Conservation (phyloP, 1,140 invertebrate species). For the Teleogryllus occipitalis region DNA sequence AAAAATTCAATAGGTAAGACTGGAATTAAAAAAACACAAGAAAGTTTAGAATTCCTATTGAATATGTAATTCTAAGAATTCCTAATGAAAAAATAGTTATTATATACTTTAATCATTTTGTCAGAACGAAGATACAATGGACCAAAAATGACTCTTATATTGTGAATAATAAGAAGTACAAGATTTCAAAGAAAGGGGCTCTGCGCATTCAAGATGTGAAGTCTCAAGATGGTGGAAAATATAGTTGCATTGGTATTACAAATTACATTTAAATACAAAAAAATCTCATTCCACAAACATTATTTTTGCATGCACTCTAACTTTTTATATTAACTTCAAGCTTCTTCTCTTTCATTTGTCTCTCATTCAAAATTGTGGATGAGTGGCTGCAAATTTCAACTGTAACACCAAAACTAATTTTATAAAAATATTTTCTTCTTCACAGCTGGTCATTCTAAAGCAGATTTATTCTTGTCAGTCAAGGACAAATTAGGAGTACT, state of each 20-base stretch:
- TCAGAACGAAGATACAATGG: constrained; percentile 62
- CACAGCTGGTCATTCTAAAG: constrained; percentile 59
- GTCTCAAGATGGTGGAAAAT: constrained; percentile 67
- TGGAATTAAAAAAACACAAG: not conserved
- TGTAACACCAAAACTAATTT: too few species aligned
- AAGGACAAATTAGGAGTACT: constrained; percentile 67
- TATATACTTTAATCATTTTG: constrained; percentile 17
- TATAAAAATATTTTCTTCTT: not conserved
- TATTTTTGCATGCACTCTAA: not conserved
- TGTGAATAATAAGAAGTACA: constrained; percentile 64
- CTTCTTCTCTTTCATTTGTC: too few species aligned
- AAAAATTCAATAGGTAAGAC: constrained; percentile 56
- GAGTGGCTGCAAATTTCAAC: too few species aligned
- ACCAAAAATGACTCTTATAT: constrained; percentile 67
- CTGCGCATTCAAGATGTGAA: constrained; percentile 70
- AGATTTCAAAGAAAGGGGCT: constrained; percentile 78
- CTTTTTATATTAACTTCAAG: too few species aligned
- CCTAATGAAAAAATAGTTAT: constrained; percentile 4
- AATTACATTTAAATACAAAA: not conserved
- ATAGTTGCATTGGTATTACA: constrained; percentile 62
- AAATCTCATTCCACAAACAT: not conserved
- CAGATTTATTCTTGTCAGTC: constrained; percentile 61
- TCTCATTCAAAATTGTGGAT: too few species aligned
- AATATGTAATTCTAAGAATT: not conserved
- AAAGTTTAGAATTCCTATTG: not conserved